Base-by-base conservation (phyloP, 2,797 vertebrate species). In the Diplodus sargus region DNA sequence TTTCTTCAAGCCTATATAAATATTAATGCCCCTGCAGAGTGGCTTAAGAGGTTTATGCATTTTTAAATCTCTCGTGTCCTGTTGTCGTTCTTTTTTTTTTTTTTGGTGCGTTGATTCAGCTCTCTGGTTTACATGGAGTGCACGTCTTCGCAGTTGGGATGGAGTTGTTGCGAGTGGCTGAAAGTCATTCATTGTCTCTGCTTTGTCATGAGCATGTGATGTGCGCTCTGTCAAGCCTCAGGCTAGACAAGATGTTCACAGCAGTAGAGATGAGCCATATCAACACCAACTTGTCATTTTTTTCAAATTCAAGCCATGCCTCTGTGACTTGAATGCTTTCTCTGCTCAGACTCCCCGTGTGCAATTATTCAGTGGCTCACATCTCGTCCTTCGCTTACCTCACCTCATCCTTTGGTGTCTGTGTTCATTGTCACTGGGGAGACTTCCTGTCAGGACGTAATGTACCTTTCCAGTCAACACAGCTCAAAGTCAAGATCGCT, bases 1-100 rank as follows among this genome's bases (percentile, higher is more conserved):
- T 84, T 87, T 84, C 72, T 71, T 77, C 61, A 67, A 85, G 82
- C 67, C 56, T 81, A 54, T 83, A 90, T 93, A 91, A 94, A 94
- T 94, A 93, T 94, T 93, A 86, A 93, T 93, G 88, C 74, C 18
- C 67, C 16, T 69, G 34, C 60, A 48, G 85, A 89, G 88, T 85
- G 83, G 83, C 81, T 92, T 87, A 91, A 93, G 76, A 93, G 91
- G 90, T 89, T 92, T 87, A 93, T 95, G 81, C 78, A 95, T 94
- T 91, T 93, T 94, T 93, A 90, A 94, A 85, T 51, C 67, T 78
- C 47, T 62, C 13, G 30, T 84, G 76, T 80, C 52, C 58, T 14
- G 22, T 56, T 43, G 20, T 71, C 7, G 0, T 47, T 69, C 61
- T 70, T 83, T 87, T 76, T 82, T 65, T 66, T 69, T 66, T 77